Evolutionary conservation across 2,888 invertebrate species (phyloP).

Genomic region (Erynnis tages): DNA sequence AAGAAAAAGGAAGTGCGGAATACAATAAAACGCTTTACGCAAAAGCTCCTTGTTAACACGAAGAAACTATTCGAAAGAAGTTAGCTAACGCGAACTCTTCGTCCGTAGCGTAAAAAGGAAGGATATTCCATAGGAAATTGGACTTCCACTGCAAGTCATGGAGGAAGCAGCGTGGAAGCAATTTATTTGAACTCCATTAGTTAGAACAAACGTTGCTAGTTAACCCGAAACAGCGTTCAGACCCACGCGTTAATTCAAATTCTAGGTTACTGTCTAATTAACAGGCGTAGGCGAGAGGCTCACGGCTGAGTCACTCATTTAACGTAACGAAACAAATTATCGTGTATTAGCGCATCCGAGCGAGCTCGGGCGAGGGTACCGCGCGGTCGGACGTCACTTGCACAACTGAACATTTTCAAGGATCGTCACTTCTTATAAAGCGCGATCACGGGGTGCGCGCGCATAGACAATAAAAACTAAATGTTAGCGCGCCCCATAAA

Average conservation of each 20-base stretch:
- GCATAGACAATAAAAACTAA: slow-evolving; percentile 72
- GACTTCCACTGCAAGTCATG: slow-evolving; percentile 25
- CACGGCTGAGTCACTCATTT: slow-evolving; percentile 61
- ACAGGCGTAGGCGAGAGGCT: slow-evolving; percentile 54
- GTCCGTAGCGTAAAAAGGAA: slow-evolving; percentile 27
- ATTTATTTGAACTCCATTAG: slow-evolving; percentile 47
- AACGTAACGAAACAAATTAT: slow-evolving; percentile 60
- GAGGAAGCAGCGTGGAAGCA: slow-evolving; percentile 33
- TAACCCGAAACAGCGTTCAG: slow-evolving; percentile 39
- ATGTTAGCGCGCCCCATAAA: slow-evolving; percentile 73
- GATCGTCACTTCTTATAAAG: slow-evolving; percentile 65
- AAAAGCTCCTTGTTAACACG: slow-evolving; percentile 6
- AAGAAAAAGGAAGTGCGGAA: not conserved
- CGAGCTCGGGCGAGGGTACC: slow-evolving; percentile 37
- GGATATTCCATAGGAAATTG: slow-evolving; percentile 25
- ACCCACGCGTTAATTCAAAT: slow-evolving; percentile 60
- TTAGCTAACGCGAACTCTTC: slow-evolving; percentile 18
- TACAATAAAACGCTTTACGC: slow-evolving; percentile 6
- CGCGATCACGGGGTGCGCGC: slow-evolving; percentile 67
- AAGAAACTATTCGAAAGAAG: slow-evolving; percentile 6
- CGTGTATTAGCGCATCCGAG: slow-evolving; percentile 53
- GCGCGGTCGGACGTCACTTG: slow-evolving; percentile 49
- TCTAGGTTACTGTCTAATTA: slow-evolving; percentile 70
- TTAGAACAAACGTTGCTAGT: slow-evolving; percentile 42
- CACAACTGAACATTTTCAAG: slow-evolving; percentile 52